Base-by-base conservation (phyloP, 2,888 invertebrate genomes). In the Leptopterna dolabrata region DNA sequence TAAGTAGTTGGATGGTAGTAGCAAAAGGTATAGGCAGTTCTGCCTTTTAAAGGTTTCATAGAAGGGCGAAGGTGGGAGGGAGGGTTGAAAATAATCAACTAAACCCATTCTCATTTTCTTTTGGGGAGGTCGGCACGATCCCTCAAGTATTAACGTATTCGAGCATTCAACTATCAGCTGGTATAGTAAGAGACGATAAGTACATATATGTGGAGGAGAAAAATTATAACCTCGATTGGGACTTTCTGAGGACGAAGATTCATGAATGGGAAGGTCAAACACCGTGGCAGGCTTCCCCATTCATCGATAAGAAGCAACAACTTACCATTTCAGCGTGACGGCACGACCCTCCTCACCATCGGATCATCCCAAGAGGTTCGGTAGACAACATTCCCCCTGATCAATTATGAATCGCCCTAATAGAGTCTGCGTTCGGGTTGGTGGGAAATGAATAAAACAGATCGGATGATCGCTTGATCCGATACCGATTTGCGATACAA, bases 331-430 rank as follows among this genome's bases (percentile, higher is more conserved):
- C 43, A 78, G 27, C 45, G 78, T 27, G 78, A 27, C 78, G 78
- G 41, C 78, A 43, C 78, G 41, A 45, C 43, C 43, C 78, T 29
- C 76, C 24, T 45, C 45, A 4, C 45, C 78, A 27, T n/a, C 45
- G 45, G 43, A 45, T 27, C 27, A 45, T 78, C 43, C 27, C 45
- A 27, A 63, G 63, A 24, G 63, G 63, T 63, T 63, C 19, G 24
- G 63, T 27, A 63, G 63, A 63, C 63, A 63, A n/a, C 51, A 51
- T 51, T 19, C 51, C 51, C 63, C 27, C 81, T 51, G 47, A 81
- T 81, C 81, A 81, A 81, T 51, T 81, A 81, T 81, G 81, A 81
- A 81, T 51, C 81, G 29, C 55, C 51, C 51, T 30, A 51, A 81
- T 81, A 81, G 81, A 81, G 81, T 81, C 63, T 81, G 51, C 43